phyloP scores from a whole-genome alignment of 2,888 invertebrate species.

The Latheticus oryzae region DNA sequence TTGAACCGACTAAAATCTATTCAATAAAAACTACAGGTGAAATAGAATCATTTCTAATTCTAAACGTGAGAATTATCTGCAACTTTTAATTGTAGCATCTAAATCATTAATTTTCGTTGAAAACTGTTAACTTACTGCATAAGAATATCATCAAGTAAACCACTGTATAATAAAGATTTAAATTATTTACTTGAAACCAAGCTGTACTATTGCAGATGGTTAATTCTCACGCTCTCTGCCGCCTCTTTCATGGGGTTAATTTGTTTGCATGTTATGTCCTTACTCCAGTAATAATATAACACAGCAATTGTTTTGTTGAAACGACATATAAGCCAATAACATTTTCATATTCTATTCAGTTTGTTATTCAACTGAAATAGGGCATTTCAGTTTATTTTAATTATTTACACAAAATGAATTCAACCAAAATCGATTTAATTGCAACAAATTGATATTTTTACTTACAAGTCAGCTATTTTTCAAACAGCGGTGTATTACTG shows the following conservation, averaged over 20 bases:
- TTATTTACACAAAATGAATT: conserved; percentile 8
- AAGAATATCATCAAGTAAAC: conserved; percentile 5
- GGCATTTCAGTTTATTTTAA: conserved; percentile 11
- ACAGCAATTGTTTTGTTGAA: conserved; percentile 32
- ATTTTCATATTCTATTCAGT: conserved; percentile 28
- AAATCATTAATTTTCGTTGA: no score
- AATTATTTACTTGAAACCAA: conserved; percentile 18
- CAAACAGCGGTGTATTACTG: not conserved
- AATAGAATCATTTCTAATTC: no score
- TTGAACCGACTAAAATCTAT: conserved; percentile 19
- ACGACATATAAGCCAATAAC: conserved; percentile 26
- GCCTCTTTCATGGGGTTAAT: conserved; percentile 41
- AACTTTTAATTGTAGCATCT: no score
- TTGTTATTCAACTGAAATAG: conserved; percentile 17
- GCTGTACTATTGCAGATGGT: conserved; percentile 27
- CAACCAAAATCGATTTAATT: conserved; percentile 19
- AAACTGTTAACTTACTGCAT: conserved; percentile 5
- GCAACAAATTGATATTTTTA: conserved; percentile 24
- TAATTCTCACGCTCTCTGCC: conserved; percentile 40
- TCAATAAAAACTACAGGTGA: no score
- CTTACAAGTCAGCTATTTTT: conserved; percentile 15
- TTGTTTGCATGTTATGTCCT: conserved; percentile 44
- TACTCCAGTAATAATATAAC: conserved; percentile 37
- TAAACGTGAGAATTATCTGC: no score
- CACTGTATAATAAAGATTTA: conserved; percentile 22